phyloP scores from a whole-genome alignment of 2,113 vertebrate species.

The Caranx melampygus region DNA sequence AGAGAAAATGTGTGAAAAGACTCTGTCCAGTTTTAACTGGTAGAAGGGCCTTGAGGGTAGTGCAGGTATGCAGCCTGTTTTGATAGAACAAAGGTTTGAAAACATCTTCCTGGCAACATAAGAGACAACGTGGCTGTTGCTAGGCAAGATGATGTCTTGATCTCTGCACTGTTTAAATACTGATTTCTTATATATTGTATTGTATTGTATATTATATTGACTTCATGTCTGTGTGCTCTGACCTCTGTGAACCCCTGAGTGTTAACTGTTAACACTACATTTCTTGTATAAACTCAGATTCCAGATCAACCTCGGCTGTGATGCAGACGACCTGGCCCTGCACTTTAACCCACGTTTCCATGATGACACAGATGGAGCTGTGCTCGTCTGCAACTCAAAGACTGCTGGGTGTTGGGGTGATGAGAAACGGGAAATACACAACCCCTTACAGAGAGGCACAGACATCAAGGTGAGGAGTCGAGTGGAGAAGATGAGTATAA shows the following conservation, averaged over 20 bases:
- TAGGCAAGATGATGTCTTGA: no score
- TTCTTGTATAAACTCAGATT: conserved; percentile 81
- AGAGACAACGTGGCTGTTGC: no score
- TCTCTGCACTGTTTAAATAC: no score
- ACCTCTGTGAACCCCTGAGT: not conserved
- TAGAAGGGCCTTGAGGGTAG: no score
- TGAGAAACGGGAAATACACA: conserved; percentile 86
- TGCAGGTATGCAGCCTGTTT: no score
- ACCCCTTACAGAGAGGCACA: conserved; percentile 86
- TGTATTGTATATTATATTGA: no score
- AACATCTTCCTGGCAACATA: no score
- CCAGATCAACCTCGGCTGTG: conserved; percentile 88
- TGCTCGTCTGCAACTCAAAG: conserved; percentile 91
- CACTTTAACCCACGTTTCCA: conserved; percentile 94
- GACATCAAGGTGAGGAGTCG: conserved; percentile 82
- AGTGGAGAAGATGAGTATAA: not conserved
- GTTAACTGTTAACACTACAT: no score
- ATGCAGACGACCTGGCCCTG: conserved; percentile 81
- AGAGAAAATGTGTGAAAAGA: no score
- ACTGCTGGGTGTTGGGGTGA: conserved; percentile 85
- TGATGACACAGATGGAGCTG: conserved; percentile 80
- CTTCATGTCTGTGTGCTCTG: not conserved
- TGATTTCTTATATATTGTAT: no score
- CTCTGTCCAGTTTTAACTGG: no score
- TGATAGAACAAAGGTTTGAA: no score